Evolutionary conservation across 2,888 invertebrate genomes (phyloP).

Genomic region (Pterostichus madidus): DNA sequence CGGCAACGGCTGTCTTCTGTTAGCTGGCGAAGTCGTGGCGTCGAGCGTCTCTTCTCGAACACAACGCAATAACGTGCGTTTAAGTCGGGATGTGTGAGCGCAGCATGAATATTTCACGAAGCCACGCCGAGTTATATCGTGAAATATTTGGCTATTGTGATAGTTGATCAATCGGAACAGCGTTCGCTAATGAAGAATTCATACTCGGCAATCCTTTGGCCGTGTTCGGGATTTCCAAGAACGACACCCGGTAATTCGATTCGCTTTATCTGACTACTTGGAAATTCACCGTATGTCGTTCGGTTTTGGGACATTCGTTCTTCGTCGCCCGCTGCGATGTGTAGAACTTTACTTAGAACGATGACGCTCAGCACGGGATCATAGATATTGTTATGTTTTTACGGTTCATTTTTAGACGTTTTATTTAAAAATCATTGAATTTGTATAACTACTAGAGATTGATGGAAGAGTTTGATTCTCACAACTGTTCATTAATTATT

Average conservation of each 20-base stretch:
- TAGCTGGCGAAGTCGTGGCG: not conserved
- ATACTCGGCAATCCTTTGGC: slow-evolving; percentile 68
- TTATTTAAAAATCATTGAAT: too few relatives aligned
- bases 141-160: slow-evolving; percentile 66
- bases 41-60: not conserved
- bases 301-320: slow-evolving; percentile 26
- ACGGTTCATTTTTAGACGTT: too few relatives aligned
- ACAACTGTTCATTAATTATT: too few relatives aligned
- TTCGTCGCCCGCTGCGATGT: not conserved
- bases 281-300: slow-evolving; percentile 59
- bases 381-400: too few relatives aligned
- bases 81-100: not conserved
- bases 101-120: slow-evolving; percentile 59
- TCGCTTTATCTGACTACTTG: slow-evolving; percentile 62
- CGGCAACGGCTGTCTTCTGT: slow-evolving; percentile 12
- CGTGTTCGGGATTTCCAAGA: slow-evolving; percentile 61
- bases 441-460: too few relatives aligned
- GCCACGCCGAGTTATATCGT: slow-evolving; percentile 61
- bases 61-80: slow-evolving; percentile 12
- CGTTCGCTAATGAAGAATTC: slow-evolving; percentile 72
- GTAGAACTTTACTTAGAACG: not conserved
- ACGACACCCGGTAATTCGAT: slow-evolving; percentile 58
- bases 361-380: not conserved
- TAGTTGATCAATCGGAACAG: slow-evolving; percentile 63
- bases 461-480: too few relatives aligned